These are phyloP conservation scores for Scalopus aquaticus DNA, from an alignment of 2,113 vertebrate species.

Conservation along the genomic window DNA sequence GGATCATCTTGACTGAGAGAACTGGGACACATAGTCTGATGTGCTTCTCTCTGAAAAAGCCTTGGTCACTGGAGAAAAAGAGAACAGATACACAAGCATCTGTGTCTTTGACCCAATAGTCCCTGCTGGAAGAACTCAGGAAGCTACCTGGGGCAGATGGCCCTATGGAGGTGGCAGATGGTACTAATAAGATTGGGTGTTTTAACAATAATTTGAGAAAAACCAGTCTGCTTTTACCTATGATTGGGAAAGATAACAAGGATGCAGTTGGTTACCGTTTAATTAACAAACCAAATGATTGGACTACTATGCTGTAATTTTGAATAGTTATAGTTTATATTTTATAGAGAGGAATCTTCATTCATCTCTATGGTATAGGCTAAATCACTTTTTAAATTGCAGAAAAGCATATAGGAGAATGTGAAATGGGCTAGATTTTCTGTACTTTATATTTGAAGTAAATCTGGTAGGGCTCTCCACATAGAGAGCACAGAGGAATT, in stretches of 20 bases:
- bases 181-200: neutral
- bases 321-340: neutral
- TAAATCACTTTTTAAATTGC: conserved; percentile 9
- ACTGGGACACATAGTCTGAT: neutral
- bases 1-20: neutral
- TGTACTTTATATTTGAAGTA: neutral
- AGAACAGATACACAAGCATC: neutral
- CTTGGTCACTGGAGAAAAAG: neutral
- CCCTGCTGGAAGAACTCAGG: neutral
- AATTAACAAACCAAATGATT: neutral
- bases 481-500: neutral
- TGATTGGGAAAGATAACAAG: neutral
- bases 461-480: neutral
- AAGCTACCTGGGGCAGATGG: neutral
- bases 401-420: neutral
- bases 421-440: neutral
- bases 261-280: neutral
- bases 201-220: neutral
- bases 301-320: neutral
- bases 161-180: neutral
- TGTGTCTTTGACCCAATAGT: neutral
- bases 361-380: neutral
- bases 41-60: neutral
- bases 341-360: neutral
- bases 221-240: neutral